These are phyloP conservation scores for Nyctibius grandis DNA, from an alignment of 2,797 vertebrate genomes.

Conservation along the genomic window DNA sequence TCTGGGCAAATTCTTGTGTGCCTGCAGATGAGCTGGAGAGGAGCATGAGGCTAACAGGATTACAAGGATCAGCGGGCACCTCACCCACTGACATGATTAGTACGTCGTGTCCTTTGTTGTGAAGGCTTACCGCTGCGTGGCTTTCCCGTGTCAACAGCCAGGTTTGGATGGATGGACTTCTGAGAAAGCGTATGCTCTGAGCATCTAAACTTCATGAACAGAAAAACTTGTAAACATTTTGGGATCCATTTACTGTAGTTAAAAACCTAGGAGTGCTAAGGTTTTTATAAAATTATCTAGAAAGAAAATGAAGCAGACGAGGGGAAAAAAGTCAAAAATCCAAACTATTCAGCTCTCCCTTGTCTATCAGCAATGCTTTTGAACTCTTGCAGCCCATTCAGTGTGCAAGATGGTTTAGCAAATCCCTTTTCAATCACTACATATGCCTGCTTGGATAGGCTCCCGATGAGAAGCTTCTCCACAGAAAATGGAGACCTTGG, in stretches of 20 bases:
- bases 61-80: neutral
- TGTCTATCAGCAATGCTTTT: neutral
- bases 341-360: neutral
- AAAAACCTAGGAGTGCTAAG: neutral
- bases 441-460: neutral
- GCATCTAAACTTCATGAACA: neutral
- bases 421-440: constrained; percentile 2
- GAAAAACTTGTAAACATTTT: neutral
- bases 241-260: neutral
- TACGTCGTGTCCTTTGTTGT: neutral
- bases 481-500: constrained; percentile 27
- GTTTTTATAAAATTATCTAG: neutral
- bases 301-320: neutral
- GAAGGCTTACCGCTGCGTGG: neutral
- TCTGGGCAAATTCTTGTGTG: neutral
- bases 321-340: neutral
- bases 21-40: neutral
- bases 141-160: neutral
- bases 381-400: constrained; percentile 2
- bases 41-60: neutral
- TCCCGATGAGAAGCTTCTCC: neutral
- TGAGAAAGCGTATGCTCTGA: neutral
- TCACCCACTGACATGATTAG: neutral
- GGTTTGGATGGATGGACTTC: neutral
- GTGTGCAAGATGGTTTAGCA: neutral